Percentiles rank a stretch among this genome's conserved stretches.
Conservation (phyloP, 2,113 vertebrate species). For the Lichenostomus cassidix region DNA sequence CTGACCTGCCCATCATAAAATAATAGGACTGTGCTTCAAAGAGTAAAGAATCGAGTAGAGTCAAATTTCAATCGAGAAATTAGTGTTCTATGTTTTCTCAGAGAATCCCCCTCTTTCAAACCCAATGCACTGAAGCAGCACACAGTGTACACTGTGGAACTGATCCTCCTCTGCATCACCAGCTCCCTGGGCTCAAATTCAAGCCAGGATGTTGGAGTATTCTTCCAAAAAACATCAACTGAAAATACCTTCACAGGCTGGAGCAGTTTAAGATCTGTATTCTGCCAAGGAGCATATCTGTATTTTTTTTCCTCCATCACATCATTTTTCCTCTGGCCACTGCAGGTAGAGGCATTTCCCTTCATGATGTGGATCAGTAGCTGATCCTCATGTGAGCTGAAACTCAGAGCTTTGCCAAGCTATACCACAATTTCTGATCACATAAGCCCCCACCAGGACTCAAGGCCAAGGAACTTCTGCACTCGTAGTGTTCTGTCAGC, state of each 20-base stretch:
- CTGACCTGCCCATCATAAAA: neutral
- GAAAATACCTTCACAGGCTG: neutral
- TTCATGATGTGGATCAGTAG: neutral
- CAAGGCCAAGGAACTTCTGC: neutral
- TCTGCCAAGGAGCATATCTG: neutral
- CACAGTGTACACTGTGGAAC: neutral
- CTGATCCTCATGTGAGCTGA: neutral
- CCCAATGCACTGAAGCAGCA: neutral
- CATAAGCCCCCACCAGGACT: neutral
- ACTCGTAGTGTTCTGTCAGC: neutral
- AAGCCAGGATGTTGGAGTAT: neutral
- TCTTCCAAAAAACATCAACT: neutral
- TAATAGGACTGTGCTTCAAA: neutral
- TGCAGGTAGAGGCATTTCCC: neutral
- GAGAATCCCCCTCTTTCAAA: neutral
- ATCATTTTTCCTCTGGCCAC: neutral
- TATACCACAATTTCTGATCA: neutral
- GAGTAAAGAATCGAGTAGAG: neutral
- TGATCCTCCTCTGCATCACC: neutral
- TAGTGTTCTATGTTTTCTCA: neutral
- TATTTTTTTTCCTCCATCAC: neutral
- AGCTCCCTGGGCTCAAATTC: neutral
- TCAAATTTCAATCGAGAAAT: neutral
- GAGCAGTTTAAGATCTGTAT: neutral
- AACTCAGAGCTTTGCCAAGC: neutral